Percentiles rank a stretch among this genome's conserved stretches.
Conservation (phyloP, 1,140 invertebrate genomes). For the Popillia japonica region DNA sequence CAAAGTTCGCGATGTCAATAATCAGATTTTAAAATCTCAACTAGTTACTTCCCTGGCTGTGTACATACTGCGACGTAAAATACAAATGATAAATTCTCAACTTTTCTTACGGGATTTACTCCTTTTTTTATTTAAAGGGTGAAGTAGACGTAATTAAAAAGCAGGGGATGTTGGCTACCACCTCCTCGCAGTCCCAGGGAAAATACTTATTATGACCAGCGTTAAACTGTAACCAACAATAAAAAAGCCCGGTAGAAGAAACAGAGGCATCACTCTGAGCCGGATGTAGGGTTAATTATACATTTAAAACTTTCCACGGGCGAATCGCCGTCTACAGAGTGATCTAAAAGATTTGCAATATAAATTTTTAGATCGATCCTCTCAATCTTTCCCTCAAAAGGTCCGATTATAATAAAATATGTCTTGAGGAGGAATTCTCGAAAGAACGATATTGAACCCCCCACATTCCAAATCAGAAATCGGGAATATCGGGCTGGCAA, state of each 20-base stretch:
- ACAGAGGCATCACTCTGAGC: not conserved
- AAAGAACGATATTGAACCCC: not conserved
- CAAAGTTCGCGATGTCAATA: not conserved
- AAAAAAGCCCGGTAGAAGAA: not conserved
- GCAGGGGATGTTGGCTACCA: too few species aligned
- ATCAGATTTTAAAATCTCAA: not conserved
- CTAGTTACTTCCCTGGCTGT: not conserved
- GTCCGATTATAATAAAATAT: not conserved
- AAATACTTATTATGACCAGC: slow-evolving; percentile 3
- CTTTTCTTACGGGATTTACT: not conserved
- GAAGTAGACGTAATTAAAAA: not conserved
- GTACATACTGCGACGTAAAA: not conserved
- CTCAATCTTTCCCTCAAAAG: not conserved
- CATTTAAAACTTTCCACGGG: not conserved
- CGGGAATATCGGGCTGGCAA: too few species aligned
- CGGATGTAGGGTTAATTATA: slow-evolving; percentile 10
- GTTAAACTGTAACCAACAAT: slow-evolving; percentile 6
- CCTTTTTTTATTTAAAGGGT: not conserved
- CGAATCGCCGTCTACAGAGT: not conserved
- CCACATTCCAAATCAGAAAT: too few species aligned
- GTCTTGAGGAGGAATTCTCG: not conserved
- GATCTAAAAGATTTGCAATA: not conserved
- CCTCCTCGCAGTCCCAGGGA: not conserved
- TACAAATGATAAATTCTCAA: not conserved
- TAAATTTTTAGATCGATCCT: too few species aligned